Evolutionary conservation across 1,140 invertebrate species (phyloP).

Genomic region (Pygmarrhopalites habei): DNA sequence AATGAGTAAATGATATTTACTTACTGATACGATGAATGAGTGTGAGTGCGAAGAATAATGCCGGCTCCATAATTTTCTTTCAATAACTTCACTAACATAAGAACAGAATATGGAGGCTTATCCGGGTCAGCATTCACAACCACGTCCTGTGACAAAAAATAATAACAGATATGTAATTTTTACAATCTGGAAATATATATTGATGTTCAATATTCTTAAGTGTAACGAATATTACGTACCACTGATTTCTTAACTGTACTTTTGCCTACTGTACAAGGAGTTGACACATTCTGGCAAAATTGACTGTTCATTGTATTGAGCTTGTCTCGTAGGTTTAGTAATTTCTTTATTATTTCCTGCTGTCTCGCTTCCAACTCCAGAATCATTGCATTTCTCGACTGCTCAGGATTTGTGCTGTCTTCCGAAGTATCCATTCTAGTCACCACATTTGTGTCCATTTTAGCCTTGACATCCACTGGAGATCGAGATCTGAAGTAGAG

Average conservation of each 20-base stretch:
- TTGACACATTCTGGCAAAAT: background rate
- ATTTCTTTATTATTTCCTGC: conserved; percentile 1
- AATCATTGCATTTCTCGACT: background rate
- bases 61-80: background rate
- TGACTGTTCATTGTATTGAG: background rate
- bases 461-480: background rate
- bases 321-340: background rate
- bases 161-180: background rate
- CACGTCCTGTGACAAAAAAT: background rate
- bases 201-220: background rate
- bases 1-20: too few relatives aligned
- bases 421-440: background rate
- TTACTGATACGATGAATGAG: background rate
- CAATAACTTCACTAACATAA: background rate
- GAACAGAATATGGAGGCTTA: background rate
- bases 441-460: background rate
- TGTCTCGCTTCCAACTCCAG: background rate
- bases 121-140: background rate
- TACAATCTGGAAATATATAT: background rate
- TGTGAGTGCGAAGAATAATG: background rate
- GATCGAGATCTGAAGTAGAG: background rate
- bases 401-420: background rate
- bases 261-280: background rate
- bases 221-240: background rate
- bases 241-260: background rate